phyloP scores from a whole-genome alignment of 2,113 vertebrate species.

The Lontra canadensis region DNA sequence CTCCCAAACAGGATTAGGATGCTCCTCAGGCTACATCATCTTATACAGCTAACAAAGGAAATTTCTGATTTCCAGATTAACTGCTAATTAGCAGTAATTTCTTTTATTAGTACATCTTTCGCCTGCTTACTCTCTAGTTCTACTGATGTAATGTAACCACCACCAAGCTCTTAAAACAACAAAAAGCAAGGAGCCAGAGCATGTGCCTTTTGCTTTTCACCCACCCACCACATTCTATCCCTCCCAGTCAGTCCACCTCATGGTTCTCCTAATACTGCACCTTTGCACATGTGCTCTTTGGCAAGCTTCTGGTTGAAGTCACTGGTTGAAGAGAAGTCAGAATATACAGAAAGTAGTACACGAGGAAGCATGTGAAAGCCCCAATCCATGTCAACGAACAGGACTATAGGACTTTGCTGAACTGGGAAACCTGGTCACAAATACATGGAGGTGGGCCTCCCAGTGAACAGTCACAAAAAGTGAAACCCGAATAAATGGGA shows the following conservation, averaged over 20 bases:
- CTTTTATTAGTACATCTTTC: background rate
- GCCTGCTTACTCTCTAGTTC: background rate
- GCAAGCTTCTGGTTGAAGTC: background rate
- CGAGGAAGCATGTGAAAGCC: background rate
- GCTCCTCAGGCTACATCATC: background rate
- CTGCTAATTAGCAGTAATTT: background rate
- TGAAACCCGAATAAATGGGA: background rate
- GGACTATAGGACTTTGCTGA: background rate
- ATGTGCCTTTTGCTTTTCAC: background rate
- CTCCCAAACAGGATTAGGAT: background rate
- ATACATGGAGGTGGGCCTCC: background rate
- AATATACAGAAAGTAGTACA: background rate
- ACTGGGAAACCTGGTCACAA: background rate
- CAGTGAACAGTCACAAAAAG: background rate
- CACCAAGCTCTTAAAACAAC: constrained; percentile 54
- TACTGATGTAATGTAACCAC: background rate
- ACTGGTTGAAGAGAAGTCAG: background rate
- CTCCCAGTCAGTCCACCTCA: background rate
- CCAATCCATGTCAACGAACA: background rate
- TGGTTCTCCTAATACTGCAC: background rate
- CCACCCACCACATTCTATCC: background rate
- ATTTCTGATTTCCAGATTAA: background rate
- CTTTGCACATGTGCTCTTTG: too few relatives aligned
- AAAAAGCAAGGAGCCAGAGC: background rate
- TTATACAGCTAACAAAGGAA: background rate